These are phyloP conservation scores for Miopithecus talapoin DNA, from an alignment of 2,797 vertebrate genomes.

Conservation along the genomic window DNA sequence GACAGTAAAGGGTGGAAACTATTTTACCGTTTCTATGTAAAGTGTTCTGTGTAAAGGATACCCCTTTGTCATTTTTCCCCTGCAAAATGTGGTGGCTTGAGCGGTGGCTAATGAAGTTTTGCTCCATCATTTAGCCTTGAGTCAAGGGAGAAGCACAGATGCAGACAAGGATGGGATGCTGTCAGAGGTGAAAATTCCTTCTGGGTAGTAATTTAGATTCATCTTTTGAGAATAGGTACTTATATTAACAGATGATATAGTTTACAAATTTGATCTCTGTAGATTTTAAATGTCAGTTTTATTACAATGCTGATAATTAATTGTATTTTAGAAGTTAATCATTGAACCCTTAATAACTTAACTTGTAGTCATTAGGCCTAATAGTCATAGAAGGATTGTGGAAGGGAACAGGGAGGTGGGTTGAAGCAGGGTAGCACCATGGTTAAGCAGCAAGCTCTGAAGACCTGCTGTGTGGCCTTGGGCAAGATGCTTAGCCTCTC, in stretches of 20 bases:
- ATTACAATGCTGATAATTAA: slow-evolving; percentile 33
- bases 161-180: neutral
- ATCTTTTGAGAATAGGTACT: slow-evolving; percentile 23
- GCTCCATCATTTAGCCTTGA: neutral
- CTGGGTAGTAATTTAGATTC: neutral
- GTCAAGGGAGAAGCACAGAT: neutral
- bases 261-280: neutral
- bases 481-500: neutral
- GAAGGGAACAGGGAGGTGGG: neutral
- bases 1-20: neutral
- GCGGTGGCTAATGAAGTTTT: neutral
- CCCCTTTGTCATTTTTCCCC: neutral
- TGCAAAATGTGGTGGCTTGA: neutral
- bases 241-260: neutral
- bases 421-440: neutral
- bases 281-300: slow-evolving; percentile 45
- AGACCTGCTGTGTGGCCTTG: neutral
- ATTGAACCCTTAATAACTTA: neutral
- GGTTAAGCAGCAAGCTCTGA: neutral
- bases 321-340: slow-evolving; percentile 27
- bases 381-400: neutral
- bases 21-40: neutral
- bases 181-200: neutral
- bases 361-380: neutral
- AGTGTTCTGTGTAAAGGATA: neutral